phyloP scores from a whole-genome alignment of 2,113 vertebrate species.

The Fulmarus glacialis region DNA sequence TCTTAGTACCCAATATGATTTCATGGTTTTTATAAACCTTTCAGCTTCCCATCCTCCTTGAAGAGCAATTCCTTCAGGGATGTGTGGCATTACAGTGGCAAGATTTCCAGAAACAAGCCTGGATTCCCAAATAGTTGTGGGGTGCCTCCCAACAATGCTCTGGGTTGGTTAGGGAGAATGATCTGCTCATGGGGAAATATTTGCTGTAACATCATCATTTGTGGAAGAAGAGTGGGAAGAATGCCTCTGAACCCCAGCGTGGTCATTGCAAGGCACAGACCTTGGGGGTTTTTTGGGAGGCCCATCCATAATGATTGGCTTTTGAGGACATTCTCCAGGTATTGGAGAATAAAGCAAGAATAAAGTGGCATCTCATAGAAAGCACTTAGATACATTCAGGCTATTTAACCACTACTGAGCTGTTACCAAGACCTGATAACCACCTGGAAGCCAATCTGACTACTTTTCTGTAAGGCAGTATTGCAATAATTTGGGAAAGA shows the following conservation, averaged over 20 bases:
- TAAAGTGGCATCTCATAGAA: neutral
- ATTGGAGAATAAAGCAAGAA: neutral
- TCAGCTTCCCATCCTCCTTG: neutral
- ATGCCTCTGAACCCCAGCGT: neutral
- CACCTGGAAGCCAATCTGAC: neutral
- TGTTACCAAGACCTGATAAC: neutral
- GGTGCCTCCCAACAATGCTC: neutral
- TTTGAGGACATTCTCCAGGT: neutral
- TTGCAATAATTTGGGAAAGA: neutral
- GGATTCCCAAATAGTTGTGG: neutral
- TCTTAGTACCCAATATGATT: neutral
- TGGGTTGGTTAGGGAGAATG: neutral
- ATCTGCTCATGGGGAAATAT: neutral
- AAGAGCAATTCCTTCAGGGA: neutral
- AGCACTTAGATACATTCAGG: neutral
- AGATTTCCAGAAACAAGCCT: neutral
- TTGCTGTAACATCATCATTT: neutral
- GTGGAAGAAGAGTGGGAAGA: neutral
- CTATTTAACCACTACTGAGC: neutral
- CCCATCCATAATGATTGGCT: neutral
- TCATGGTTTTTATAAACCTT: neutral
- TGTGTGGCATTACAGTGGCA: neutral
- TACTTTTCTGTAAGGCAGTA: neutral
- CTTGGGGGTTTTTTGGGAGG: accelerated
- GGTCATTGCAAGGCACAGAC: neutral